Conservation (phyloP, 2,113 vertebrate genomes). For the Halichoerus grypus region DNA sequence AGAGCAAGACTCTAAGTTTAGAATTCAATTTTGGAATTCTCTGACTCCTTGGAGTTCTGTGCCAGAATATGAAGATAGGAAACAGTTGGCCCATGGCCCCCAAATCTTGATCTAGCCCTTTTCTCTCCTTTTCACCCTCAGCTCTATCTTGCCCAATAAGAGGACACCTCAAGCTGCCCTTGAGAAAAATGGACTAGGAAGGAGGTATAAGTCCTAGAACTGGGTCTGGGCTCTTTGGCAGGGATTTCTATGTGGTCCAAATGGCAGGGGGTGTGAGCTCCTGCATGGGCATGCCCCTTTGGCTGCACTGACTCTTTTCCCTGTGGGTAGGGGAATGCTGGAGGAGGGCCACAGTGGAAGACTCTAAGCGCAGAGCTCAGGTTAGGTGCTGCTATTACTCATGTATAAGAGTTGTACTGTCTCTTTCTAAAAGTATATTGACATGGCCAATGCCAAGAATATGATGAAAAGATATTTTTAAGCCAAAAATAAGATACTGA, state of each 20-base stretch:
- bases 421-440: background rate
- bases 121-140: background rate
- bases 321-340: background rate
- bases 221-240: background rate
- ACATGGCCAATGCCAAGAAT: background rate
- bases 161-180: background rate
- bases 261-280: background rate
- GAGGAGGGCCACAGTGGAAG: background rate
- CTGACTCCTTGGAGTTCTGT: background rate
- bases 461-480: slow-evolving; percentile 20
- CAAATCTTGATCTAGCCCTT: background rate
- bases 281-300: background rate
- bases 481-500: background rate
- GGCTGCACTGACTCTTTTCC: background rate
- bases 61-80: background rate
- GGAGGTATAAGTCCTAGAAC: background rate
- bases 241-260: background rate
- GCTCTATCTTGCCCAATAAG: background rate
- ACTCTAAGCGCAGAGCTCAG: background rate
- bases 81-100: background rate
- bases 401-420: background rate
- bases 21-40: background rate
- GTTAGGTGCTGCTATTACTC: background rate
- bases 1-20: background rate
- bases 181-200: background rate